Base-by-base conservation (phyloP, 2,113 vertebrate genomes). In the Pogonocichla stellata region DNA sequence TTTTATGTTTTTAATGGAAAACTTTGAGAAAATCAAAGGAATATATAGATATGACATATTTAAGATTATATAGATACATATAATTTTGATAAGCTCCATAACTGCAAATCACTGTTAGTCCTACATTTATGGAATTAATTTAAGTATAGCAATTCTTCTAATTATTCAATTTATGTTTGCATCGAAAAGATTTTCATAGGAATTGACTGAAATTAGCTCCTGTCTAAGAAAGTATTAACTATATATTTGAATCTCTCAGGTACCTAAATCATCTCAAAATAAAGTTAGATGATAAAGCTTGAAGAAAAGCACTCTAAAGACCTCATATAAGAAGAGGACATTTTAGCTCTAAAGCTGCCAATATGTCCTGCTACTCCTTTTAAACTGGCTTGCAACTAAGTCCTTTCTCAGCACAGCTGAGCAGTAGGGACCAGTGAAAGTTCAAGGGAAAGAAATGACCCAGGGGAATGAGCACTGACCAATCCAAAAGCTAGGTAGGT, bases 1-100 rank as follows among this genome's bases (percentile, higher is more conserved):
- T 48, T 48, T 24, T 7, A 0, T 71, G 12, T 9, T 67, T 50
- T 42, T 19, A 0, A 7, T 36, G 2, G 24, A 48, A 61, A 85
- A 66, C 2, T 19, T 53, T 25, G 28, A 54, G 56, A 69, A 65
- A 65, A 79, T n/a, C 18, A 70, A 48, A 61, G 29, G 12, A 60
- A 60, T 56, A 65, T 42, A 69, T 2, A 29, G 19, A 53, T 20
- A 33, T 42, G 6, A 66, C 7, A 19, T 65, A 45, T 40, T 43
- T 36, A 60, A 60, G 6, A n/a, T 64, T 54, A 54, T 15, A 34
- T 22, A 13, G 8, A 15, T 33, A 36, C 9, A 56, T 11, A 10
- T 10, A 51, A 33, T 47, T 19, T 33, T 45, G 2, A 56, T 70
- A 10, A 82, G 7, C 16, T 72, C 12, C 29, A 47, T 5, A 51